These are phyloP conservation scores for Aleadryas rufinucha DNA, from an alignment of 2,113 vertebrate species.

Conservation along the genomic window DNA sequence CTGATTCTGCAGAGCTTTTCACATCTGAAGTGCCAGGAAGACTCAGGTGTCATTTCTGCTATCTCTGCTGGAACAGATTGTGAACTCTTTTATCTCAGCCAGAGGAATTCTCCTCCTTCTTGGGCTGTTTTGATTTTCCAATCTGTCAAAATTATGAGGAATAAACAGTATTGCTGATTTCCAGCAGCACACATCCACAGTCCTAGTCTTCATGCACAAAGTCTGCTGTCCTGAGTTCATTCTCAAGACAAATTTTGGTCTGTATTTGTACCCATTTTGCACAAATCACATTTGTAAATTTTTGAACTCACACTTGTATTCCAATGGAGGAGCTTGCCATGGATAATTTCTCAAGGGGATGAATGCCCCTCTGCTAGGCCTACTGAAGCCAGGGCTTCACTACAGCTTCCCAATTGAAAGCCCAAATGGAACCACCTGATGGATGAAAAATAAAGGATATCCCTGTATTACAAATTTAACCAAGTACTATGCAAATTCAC, in stretches of 20 bases:
- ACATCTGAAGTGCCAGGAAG: neutral
- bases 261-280: neutral
- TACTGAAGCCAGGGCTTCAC: neutral
- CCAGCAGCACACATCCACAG: neutral
- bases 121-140: neutral
- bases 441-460: neutral
- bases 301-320: neutral
- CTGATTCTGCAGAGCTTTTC: neutral
- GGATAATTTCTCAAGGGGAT: neutral
- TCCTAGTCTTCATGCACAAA: neutral
- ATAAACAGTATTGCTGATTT: neutral
- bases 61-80: neutral
- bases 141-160: neutral
- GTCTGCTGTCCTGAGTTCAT: neutral
- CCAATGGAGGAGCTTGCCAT: rapidly evolving
- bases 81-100: neutral
- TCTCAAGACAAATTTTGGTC: neutral
- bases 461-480: neutral
- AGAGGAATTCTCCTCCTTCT: neutral
- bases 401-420: neutral
- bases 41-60: neutral
- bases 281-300: rapidly evolving
- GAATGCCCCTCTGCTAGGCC: neutral
- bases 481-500: neutral
- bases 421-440: neutral